phyloP scores from a whole-genome alignment of 1,140 invertebrate species.

The Tetramorium simillimum region DNA sequence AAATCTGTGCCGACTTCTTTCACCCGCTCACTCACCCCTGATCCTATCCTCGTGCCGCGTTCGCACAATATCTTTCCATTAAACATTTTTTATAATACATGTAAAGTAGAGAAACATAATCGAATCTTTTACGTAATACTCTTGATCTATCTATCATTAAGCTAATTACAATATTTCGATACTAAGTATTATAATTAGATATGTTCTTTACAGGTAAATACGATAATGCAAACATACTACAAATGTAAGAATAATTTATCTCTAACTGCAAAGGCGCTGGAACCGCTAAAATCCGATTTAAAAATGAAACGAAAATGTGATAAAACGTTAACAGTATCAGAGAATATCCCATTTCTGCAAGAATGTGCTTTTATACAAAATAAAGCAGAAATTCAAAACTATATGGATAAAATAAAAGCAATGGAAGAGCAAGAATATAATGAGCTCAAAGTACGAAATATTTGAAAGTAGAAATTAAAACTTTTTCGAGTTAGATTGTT shows the following conservation, averaged over 20 bases:
- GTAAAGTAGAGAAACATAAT: too few relatives aligned
- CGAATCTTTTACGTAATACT: too few relatives aligned
- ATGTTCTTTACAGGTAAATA: too few relatives aligned
- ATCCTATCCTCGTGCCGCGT: too few relatives aligned
- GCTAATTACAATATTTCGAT: too few relatives aligned
- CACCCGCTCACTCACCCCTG: too few relatives aligned
- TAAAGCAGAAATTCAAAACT: constrained; percentile 82
- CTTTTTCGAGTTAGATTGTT: neutral
- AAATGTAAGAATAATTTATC: constrained; percentile 79
- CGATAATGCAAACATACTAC: too few relatives aligned
- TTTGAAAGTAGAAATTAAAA: neutral
- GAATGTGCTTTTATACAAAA: constrained; percentile 86
- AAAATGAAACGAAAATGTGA: constrained; percentile 58
- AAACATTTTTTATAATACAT: too few relatives aligned
- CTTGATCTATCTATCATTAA: too few relatives aligned
- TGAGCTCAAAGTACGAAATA: constrained; percentile 73
- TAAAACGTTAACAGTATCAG: constrained; percentile 60
- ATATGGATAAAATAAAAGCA: constrained; percentile 76
- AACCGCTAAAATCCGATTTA: constrained; percentile 64
- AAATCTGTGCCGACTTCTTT: too few relatives aligned
- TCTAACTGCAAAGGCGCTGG: constrained; percentile 72
- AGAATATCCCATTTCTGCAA: constrained; percentile 83
- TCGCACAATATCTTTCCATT: too few relatives aligned
- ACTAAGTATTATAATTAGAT: too few relatives aligned
- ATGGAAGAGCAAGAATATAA: constrained; percentile 78